phyloP scores from a whole-genome alignment of 2,113 vertebrate genomes.

The Accipiter virgatus region DNA sequence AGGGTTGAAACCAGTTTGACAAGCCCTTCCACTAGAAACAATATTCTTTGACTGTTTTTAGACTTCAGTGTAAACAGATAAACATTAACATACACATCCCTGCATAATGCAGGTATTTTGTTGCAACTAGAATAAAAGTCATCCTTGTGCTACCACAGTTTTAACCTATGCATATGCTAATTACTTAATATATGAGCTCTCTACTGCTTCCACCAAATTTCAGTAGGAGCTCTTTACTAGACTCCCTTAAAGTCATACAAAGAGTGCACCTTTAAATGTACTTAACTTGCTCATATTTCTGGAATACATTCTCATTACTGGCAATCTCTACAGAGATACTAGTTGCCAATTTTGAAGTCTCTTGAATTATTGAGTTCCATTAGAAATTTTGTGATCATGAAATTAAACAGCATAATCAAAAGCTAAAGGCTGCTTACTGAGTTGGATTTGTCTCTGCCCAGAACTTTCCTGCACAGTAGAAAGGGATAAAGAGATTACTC shows the following conservation, averaged over 20 bases:
- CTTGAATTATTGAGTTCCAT: neutral
- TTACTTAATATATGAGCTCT: neutral
- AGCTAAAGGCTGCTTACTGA: neutral
- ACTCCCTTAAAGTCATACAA: neutral
- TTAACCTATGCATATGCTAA: neutral
- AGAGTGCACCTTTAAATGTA: neutral
- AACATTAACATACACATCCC: neutral
- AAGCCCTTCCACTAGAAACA: neutral
- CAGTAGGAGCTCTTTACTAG: neutral
- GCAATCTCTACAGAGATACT: neutral
- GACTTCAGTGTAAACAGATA: neutral
- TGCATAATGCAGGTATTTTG: neutral
- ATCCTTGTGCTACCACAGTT: neutral
- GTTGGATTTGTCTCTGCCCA: neutral
- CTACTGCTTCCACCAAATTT: neutral
- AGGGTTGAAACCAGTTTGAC: neutral
- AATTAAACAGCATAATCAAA: neutral
- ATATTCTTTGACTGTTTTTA: neutral
- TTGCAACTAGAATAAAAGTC: neutral
- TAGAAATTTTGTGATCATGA: neutral
- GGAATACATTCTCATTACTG: neutral
- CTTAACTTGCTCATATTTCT: neutral
- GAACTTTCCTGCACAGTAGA: neutral
- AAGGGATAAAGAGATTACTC: constrained; percentile 41
- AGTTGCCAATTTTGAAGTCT: neutral